Conservation (phyloP, 2,113 vertebrate species). For the Diadophis punctatus region DNA sequence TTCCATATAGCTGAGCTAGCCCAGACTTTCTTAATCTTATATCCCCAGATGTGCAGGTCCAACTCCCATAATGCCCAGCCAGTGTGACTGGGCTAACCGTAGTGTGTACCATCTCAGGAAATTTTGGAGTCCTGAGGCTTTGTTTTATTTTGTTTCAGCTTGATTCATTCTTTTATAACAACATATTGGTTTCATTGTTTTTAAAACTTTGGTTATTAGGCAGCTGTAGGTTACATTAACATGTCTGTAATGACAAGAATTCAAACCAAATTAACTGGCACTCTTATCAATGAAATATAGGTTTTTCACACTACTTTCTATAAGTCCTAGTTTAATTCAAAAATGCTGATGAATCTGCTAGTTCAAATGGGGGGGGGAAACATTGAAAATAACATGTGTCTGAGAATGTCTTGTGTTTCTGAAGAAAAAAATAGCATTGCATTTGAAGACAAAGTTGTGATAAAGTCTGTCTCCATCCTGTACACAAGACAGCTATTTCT, state of each 20-base stretch:
- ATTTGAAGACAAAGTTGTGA: background rate
- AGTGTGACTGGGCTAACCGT: background rate
- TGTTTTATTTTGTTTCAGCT: background rate
- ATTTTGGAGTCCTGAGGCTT: background rate
- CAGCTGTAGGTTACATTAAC: background rate
- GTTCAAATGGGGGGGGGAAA: conserved; percentile 28
- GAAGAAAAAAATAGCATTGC: background rate
- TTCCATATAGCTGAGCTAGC: background rate
- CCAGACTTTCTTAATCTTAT: background rate
- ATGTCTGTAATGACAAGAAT: background rate
- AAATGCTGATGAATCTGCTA: conserved; percentile 1
- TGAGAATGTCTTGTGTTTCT: background rate
- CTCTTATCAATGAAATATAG: background rate
- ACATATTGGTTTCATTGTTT: conserved; percentile 11
- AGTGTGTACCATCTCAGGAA: background rate
- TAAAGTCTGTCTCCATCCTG: background rate
- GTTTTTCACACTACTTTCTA: background rate
- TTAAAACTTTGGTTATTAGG: background rate
- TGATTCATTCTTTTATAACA: background rate
- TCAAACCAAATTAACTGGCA: background rate
- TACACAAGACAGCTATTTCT: background rate
- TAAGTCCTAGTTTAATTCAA: background rate
- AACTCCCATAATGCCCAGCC: background rate
- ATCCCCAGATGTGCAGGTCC: background rate
- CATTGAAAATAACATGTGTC: background rate